Evolutionary conservation across 2,888 invertebrate genomes (phyloP).

Genomic region (Trachelus iudaicus): DNA sequence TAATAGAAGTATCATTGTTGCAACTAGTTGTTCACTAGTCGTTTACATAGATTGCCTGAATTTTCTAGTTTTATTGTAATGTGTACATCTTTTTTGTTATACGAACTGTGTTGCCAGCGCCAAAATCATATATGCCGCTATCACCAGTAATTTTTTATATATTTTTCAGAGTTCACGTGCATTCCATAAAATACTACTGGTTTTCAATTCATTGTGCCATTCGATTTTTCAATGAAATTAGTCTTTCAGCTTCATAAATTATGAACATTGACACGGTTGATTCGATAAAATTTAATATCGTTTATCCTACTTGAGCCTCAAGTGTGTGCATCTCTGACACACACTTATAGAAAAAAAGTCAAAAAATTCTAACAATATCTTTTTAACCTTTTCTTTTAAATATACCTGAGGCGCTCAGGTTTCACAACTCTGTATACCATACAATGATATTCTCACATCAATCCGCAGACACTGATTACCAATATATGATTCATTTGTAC

Average conservation of each 20-base stretch:
- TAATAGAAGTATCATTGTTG: not conserved
- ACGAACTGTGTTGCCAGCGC: conserved; percentile 5
- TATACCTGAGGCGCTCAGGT: too few species aligned
- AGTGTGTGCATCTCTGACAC: too few species aligned
- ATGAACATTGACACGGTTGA: not conserved
- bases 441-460: not conserved
- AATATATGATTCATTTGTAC: not conserved
- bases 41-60: not conserved
- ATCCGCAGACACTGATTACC: not conserved
- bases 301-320: too few species aligned
- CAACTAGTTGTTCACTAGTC: not conserved
- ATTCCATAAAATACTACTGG: not conserved
- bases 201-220: too few species aligned
- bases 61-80: not conserved
- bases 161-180: not conserved
- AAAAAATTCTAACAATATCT: too few species aligned
- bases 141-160: not conserved
- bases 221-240: too few species aligned
- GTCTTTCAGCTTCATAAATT: not conserved
- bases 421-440: too few species aligned
- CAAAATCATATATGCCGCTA: not conserved
- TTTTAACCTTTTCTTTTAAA: too few species aligned
- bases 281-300: not conserved
- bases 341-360: too few species aligned
- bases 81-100: not conserved